Base-by-base conservation (phyloP, 2,888 invertebrate genomes). In the Plusia festucae region DNA sequence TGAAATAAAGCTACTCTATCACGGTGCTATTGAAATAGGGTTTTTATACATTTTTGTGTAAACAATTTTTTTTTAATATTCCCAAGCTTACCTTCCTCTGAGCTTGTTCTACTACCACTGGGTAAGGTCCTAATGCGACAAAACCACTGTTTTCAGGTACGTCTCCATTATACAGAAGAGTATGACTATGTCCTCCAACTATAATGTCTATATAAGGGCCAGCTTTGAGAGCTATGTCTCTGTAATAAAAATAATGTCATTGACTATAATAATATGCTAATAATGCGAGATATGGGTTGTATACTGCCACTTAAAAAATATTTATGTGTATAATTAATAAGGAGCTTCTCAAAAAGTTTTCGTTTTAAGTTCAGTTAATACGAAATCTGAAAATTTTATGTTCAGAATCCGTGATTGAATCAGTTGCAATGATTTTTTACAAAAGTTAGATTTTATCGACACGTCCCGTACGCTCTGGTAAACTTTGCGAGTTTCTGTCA, bases 111-210 rank as follows among this genome's bases (percentile, higher is more conserved):
- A 97, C 95, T 0, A 97, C 95, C 0, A 96, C 96, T 0, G 98
- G 98, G 88, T 98, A 98, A 1, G 96, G 95, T 20, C 97, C 97
- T 27, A 82, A 83, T 0, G 96, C 92, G 0, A 52, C 51, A 64
- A 91, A 95, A 0, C 57, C 89, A 56, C 96, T 96, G 0, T 95
- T 93, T 1, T 95, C 96, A 4, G 96, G 96, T 2, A 92, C 90
- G 0, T 88, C 91, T 0, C 91, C 92, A 30, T 91, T 97, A 82
- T 96, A 98, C 0, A 98, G 93, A 73, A 98, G 96, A 0, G 97
- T 97, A 83, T 98, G 97, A 6, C 97, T 97, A 85, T 98, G 98
- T 2, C 97, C 97, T 20, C 98, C 98, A 0, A 98, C 97, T 46
- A 98, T 96, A 0, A 98, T 95, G 81, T 98, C 97, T 53, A 98